Evolutionary conservation across 2,113 vertebrate species (phyloP).

Genomic region (Zapus hudsonius): DNA sequence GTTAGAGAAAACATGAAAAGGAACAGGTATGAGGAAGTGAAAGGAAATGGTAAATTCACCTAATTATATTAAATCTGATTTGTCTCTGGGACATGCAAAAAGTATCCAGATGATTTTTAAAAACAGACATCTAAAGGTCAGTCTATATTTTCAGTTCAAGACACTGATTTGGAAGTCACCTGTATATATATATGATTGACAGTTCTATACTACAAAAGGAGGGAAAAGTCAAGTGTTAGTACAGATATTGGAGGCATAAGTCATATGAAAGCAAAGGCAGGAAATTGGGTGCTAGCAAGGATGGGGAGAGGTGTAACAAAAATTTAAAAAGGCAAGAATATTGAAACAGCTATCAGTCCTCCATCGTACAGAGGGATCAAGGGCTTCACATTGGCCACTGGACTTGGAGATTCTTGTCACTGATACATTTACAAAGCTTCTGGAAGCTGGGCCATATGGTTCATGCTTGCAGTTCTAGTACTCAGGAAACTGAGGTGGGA

Average conservation of each 20-base stretch:
- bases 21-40: background rate
- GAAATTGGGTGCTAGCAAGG: background rate
- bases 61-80: background rate
- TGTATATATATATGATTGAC: background rate
- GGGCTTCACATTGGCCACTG: background rate
- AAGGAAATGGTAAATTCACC: background rate
- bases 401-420: background rate
- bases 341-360: background rate
- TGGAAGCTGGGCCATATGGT: background rate
- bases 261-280: background rate
- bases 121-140: background rate
- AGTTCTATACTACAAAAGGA: background rate
- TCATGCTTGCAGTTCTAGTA: background rate
- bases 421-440: background rate
- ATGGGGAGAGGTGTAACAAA: background rate
- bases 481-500: too few relatives aligned
- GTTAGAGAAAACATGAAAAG: background rate
- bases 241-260: background rate
- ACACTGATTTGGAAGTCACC: background rate
- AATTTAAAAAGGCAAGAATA: background rate
- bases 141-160: background rate
- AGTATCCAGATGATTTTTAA: slow-evolving; percentile 3
- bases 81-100: background rate
- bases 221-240: background rate
- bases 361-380: background rate